Evolutionary conservation across 2,888 invertebrate species (phyloP).

Genomic region (Dasysyrphus tricinctus): DNA sequence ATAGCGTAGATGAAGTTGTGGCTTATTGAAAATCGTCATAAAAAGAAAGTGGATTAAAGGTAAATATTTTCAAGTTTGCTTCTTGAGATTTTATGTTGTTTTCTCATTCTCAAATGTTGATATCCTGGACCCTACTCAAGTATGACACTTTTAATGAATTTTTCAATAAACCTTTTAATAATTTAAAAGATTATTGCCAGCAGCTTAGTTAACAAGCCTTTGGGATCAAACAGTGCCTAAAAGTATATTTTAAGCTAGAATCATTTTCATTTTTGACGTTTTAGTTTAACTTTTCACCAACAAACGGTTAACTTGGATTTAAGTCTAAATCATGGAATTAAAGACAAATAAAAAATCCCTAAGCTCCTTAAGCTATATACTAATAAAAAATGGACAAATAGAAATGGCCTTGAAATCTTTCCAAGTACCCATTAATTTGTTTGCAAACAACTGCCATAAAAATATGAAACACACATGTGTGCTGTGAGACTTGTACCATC

Average conservation of each 20-base stretch:
- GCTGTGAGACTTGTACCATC: slow-evolving; percentile 11
- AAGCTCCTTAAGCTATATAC: not conserved
- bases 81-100: no score
- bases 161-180: no score
- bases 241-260: not conserved
- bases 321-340: not conserved
- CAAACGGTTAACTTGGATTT: not conserved
- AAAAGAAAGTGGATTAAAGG: no score
- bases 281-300: not conserved
- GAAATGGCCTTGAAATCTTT: slow-evolving; percentile 11
- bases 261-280: not conserved
- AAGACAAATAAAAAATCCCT: not conserved
- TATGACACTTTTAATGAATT: no score
- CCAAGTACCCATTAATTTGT: not conserved
- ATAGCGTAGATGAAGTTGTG: no score
- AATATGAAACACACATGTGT: not conserved
- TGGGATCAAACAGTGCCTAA: not conserved
- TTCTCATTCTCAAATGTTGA: no score
- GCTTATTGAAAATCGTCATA: no score
- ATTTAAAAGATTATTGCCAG: not conserved
- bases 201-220: not conserved
- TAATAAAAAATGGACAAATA: not conserved
- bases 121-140: no score
- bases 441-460: slow-evolving; percentile 12
- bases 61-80: no score